A percentile compares a stretch with the other conserved stretches of the same genome.
Conservation (phyloP, 1,140 invertebrate genomes). For the Pectinophora gossypiella region DNA sequence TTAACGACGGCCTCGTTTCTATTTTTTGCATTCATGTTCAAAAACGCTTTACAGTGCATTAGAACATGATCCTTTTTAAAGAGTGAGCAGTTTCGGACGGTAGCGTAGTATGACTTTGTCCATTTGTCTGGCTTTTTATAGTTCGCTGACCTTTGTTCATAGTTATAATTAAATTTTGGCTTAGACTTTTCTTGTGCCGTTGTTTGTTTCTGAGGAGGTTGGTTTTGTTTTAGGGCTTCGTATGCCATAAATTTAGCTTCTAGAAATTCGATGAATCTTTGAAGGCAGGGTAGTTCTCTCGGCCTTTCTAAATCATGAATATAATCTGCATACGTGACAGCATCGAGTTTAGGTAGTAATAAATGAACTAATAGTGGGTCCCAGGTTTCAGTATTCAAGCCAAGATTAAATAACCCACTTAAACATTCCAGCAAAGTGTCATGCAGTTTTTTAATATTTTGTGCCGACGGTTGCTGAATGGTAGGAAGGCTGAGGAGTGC, state of each 20-base stretch:
- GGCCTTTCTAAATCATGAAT: neutral
- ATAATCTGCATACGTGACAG: neutral
- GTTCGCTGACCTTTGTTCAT: no score
- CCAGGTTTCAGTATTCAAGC: neutral
- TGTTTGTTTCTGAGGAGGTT: no score
- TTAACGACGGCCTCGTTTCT: constrained; percentile 19
- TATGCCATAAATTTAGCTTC: neutral
- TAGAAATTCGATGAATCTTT: neutral
- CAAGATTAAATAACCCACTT: neutral
- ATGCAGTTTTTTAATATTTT: neutral
- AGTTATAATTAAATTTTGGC: no score
- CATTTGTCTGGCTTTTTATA: no score
- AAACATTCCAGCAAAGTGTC: neutral
- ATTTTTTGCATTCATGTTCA: constrained; percentile 5
- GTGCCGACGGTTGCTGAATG: neutral
- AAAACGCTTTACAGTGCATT: constrained; percentile 8
- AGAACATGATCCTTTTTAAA: neutral
- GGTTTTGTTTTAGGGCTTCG: no score
- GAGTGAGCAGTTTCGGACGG: neutral
- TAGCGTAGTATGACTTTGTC: no score
- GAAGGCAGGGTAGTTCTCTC: neutral
- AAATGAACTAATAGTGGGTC: neutral
- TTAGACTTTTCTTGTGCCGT: no score
- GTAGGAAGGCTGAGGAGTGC: neutral
- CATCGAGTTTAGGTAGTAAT: neutral